Evolutionary conservation across 92 coral and sea anemone species (phyloP), one percentile per base, ranked within the genome.

Genomic region (Meandrina meandrites): DNA sequence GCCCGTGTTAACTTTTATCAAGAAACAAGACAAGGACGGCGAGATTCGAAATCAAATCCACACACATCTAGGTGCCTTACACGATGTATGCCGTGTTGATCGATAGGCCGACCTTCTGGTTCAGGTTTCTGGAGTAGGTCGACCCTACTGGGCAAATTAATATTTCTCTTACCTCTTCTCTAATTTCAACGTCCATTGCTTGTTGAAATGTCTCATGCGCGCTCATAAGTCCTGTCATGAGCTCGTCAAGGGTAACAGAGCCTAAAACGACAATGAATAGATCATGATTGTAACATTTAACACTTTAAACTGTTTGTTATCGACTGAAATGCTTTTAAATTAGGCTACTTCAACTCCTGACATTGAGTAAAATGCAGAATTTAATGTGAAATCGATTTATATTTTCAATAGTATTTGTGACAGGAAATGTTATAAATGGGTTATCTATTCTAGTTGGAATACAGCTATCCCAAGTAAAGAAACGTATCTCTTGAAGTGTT

Each of bases 161-260:
- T 16, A 2, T 35, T 50, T 18, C 28, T n/a, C 60, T 60, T 84
- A 97, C 99, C 98, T 97, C 99, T 51, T 93, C 98, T 50, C 91
- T 93, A 48, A 97, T 95, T 89, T 97, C 99, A 58, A 91, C 83
- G 47, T 86, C 87, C 95, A 93, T 93, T 58, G 98, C 96, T 82
- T 97, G 96, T 88, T 95, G 95, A 86, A 97, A 97, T 17, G 96
- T 92, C 86, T 97, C 99, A 53, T 94, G 94, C 0, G 99, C 98
- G 14, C 96, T 95, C 92, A 97, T 92, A 12, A 97, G 88, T 7
- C 98, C 95, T 0, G 99, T 97, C 98, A 97, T 97, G 47, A 97
- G 90, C 68, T 97, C 99, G 78, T 97, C 98, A 76, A 97, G 91
- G 80, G 97, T 92, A 77, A 93, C 88, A 74, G 94, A 88, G 76